phyloP scores from a whole-genome alignment of 2,113 vertebrate genomes.

The Pomatostomus ruficeps region DNA sequence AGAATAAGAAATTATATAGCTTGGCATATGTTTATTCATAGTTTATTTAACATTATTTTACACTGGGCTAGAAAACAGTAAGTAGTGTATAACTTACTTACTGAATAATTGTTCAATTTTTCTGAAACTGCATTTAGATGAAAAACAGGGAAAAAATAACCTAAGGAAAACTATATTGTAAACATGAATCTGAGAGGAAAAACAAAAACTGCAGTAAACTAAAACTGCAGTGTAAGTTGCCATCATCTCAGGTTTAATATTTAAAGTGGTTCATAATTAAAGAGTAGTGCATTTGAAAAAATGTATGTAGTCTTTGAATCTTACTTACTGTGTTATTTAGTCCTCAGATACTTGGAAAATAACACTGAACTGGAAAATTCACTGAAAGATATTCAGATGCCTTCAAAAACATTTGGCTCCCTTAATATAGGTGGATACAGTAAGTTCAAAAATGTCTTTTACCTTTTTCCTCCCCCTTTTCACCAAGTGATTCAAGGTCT shows the following conservation, averaged over 20 bases:
- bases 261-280: not conserved
- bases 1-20: not conserved
- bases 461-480: not conserved
- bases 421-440: conserved; percentile 75
- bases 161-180: not conserved
- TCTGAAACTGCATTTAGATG: not conserved
- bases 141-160: not conserved
- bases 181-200: not conserved
- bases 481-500: not conserved
- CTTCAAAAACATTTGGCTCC: conserved; percentile 74
- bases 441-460: conserved; percentile 68
- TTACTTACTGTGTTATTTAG: conserved; percentile 61
- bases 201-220: not conserved
- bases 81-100: not conserved
- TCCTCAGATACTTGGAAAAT: conserved; percentile 79
- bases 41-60: not conserved
- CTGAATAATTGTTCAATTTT: not conserved
- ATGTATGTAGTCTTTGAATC: not conserved
- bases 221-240: not conserved
- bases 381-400: conserved; percentile 84
- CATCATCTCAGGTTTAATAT: not conserved
- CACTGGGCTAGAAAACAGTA: not conserved
- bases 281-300: not conserved
- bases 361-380: conserved; percentile 79
- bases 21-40: not conserved